A percentile compares a stretch with the other conserved stretches of the same genome.
phyloP scores from a whole-genome alignment of 1,140 invertebrate genomes.

The Battus philenor region DNA sequence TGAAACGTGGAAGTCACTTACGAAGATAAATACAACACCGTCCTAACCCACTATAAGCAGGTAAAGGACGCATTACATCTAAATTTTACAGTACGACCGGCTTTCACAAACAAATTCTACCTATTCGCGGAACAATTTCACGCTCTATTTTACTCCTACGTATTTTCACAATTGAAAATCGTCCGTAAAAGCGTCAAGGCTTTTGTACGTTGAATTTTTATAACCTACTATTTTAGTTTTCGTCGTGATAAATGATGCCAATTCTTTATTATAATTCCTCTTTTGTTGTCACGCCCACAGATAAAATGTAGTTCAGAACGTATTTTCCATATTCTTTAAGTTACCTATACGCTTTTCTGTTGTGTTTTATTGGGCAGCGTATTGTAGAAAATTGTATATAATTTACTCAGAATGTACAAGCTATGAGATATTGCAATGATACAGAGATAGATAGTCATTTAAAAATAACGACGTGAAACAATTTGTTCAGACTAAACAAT shows the following conservation, averaged over 20 bases:
- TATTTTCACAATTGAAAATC: conserved; percentile 62
- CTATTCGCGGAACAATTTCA: conserved; percentile 60
- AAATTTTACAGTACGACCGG: conserved; percentile 46
- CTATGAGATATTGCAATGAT: no score
- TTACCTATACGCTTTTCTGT: no score
- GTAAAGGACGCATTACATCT: conserved; percentile 41
- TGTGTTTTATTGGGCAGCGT: no score
- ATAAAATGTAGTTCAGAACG: conserved; percentile 1
- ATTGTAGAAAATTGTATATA: no score
- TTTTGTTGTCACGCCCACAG: conserved; percentile 15
- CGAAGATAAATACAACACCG: conserved; percentile 42
- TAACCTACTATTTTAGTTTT: conserved; percentile 42
- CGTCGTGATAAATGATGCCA: conserved; percentile 15
- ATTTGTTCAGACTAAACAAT: conserved; percentile 10
- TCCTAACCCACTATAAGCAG: conserved; percentile 31
- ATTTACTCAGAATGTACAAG: no score
- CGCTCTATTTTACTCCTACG: conserved; percentile 62
- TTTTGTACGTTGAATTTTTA: conserved; percentile 48
- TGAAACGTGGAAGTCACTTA: conserved; percentile 21
- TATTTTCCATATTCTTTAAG: neutral
- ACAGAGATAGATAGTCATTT: no score
- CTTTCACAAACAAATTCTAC: conserved; percentile 61
- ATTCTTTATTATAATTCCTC: conserved; percentile 16
- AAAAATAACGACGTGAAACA: conserved; percentile 10
- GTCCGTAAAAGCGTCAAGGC: conserved; percentile 38